Percentiles rank a stretch among this genome's conserved stretches.
phyloP scores from a whole-genome alignment of 1,140 invertebrate species.

The Panagrolaimus sp. region DNA sequence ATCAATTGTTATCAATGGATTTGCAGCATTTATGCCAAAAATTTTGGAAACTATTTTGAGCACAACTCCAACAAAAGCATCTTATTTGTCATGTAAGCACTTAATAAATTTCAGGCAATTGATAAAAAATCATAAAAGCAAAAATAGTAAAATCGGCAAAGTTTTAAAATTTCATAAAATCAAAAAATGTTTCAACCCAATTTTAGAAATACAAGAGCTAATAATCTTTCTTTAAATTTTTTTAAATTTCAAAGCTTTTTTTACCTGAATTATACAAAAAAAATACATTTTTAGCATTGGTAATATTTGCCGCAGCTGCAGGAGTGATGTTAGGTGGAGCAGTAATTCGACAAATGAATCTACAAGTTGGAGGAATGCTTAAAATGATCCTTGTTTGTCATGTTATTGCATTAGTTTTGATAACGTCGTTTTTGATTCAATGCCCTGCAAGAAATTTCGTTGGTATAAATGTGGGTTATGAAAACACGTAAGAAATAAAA shows the following conservation, averaged over 20 bases:
- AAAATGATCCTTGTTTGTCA: slow-evolving; percentile 58
- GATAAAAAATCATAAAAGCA: too few relatives aligned
- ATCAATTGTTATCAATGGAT: slow-evolving; percentile 56
- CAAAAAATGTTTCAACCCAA: too few relatives aligned
- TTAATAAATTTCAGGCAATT: too few relatives aligned
- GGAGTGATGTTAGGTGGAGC: slow-evolving; percentile 56
- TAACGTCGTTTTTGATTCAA: slow-evolving; percentile 52
- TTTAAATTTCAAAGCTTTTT: too few relatives aligned
- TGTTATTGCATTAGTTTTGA: slow-evolving; percentile 47
- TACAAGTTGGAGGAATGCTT: slow-evolving; percentile 55
- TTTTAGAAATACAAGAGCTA: too few relatives aligned
- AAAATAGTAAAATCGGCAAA: too few relatives aligned
- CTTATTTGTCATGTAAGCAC: slow-evolving; percentile 53
- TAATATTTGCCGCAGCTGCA: slow-evolving; percentile 56
- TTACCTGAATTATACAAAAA: too few relatives aligned
- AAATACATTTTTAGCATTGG: slow-evolving; percentile 44
- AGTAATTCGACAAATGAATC: slow-evolving; percentile 46
- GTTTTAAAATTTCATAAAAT: too few relatives aligned
- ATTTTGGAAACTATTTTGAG: slow-evolving; percentile 54
- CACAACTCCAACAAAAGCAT: slow-evolving; percentile 50
- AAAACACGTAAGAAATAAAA: slow-evolving; percentile 38
- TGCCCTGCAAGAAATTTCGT: slow-evolving; percentile 55
- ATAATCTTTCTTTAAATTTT: too few relatives aligned
- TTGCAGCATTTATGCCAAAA: slow-evolving; percentile 58
- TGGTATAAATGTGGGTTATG: slow-evolving; percentile 52